A percentile compares a stretch with the other conserved stretches of the same genome.
Evolutionary conservation across 1,140 invertebrate species (phyloP).

Genomic region (Calliopsis andreniformis): DNA sequence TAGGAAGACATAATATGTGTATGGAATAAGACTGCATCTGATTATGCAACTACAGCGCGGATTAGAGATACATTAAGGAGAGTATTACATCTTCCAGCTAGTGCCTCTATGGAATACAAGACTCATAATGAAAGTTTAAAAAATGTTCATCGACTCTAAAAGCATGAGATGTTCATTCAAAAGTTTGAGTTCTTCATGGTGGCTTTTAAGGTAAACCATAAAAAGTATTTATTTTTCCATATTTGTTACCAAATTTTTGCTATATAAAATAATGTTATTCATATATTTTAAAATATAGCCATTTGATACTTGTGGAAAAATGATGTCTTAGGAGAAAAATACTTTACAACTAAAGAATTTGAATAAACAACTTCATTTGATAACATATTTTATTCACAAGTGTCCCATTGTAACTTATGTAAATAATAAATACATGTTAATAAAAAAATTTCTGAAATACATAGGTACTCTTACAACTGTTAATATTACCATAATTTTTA

Average conservation of each 20-base stretch:
- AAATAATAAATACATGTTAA: constrained; percentile 65
- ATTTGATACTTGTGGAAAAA: constrained; percentile 47
- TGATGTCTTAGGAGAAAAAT: constrained; percentile 36
- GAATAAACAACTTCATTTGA: constrained; percentile 41
- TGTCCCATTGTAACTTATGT: constrained; percentile 67
- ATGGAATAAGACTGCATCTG: constrained; percentile 97
- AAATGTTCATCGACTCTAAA: constrained; percentile 78
- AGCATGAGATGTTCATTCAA: neutral
- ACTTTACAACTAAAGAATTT: constrained; percentile 49
- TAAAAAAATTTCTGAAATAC: constrained; percentile 57
- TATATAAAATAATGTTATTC: neutral
- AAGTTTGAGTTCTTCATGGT: constrained; percentile 7
- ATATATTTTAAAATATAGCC: constrained; percentile 31
- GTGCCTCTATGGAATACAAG: constrained; percentile 98
- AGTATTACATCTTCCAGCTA: constrained; percentile 95
- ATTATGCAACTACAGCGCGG: constrained; percentile 91
- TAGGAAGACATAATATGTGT: constrained; percentile 98
- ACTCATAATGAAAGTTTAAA: constrained; percentile 93
- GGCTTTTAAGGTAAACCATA: constrained; percentile 45
- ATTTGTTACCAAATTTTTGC: neutral
- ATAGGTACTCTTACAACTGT: constrained; percentile 17
- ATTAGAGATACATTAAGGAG: constrained; percentile 97
- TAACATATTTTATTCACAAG: constrained; percentile 56
- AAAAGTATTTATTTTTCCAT: neutral
- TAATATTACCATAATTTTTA: neutral